Percentiles rank a stretch among this genome's conserved stretches.
These are phyloP conservation scores for Spinus olivaceus DNA, from an alignment of 2,797 vertebrate species.

Conservation along the genomic window DNA sequence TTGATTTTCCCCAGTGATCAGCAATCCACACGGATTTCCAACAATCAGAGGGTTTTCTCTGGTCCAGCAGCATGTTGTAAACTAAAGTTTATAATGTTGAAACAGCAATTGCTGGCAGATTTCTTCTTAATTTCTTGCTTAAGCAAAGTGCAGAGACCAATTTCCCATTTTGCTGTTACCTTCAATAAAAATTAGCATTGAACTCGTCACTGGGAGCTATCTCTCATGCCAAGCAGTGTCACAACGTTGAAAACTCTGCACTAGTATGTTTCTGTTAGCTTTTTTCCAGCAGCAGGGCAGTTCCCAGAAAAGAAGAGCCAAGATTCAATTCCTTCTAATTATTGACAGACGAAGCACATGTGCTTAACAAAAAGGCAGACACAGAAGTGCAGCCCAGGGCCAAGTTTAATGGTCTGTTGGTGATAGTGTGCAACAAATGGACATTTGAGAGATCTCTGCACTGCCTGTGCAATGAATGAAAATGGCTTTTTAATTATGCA, in stretches of 20 bases:
- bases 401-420: not conserved
- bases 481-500: conserved; percentile 48
- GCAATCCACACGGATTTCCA: not conserved
- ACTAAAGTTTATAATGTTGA: not conserved
- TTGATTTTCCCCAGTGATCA: not conserved
- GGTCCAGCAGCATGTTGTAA: not conserved
- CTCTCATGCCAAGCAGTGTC: conserved; percentile 16
- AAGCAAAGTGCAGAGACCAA: conserved; percentile 24
- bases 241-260: not conserved
- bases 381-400: not conserved
- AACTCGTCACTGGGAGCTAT: conserved; percentile 14
- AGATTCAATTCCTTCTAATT: conserved; percentile 43
- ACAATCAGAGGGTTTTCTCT: not conserved
- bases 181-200: conserved; percentile 50
- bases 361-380: conserved; percentile 11
- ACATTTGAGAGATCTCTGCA: conserved; percentile 3
- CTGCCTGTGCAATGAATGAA: not conserved
- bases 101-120: not conserved
- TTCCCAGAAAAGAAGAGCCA: not conserved
- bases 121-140: conserved; percentile 25
- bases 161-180: conserved; percentile 12
- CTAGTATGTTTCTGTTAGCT: not conserved
- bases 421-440: not conserved
- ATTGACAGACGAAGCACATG: conserved; percentile 29
- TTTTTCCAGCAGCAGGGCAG: conserved; percentile 35